Evolutionary conservation across 2,888 invertebrate species (phyloP), one percentile per base, ranked within the genome.

Genomic region (Anoplius nigerrimus): DNA sequence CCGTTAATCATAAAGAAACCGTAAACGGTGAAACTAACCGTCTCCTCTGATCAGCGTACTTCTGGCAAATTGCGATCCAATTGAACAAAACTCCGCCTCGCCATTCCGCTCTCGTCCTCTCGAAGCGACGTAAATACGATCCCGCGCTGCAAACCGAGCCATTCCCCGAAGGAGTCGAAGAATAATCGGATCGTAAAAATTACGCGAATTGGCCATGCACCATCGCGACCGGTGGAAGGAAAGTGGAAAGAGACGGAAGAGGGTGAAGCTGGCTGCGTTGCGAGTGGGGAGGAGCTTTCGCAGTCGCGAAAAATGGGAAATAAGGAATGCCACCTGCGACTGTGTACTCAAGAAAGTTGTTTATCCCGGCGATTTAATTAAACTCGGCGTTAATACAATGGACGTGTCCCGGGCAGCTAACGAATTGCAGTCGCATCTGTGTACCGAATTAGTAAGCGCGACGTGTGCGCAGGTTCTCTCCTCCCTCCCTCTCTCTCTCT

Each of bases 291-390:
- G 42, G 13, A 42, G 13, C 42, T n/a, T n/a, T 42, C 42, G 48
- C 4, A 8, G 48, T 48, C 48, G 18, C n/a, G 48, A 48, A 48
- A 48, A 48, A 48, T 18, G 48, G 18, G 48, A 4, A 34, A 34
- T 34, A 34, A 34, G 34, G 34, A 34, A 34, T 18, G 48, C 48
- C 48, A 48, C 16, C 16, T 18, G 48, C 48, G 48, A 18, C 48
- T 18, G 48, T 48, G 48, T 48, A 48, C 48, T 48, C 48, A 48
- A 48, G 48, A 48, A 63, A 66, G 57, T 78, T 78, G 76, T 78
- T 78, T 78, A 78, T 70, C 74, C 66, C 55, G 72, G 61, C 74
- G 76, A 78, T 78, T 78, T 78, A 78, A 78, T 78, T 78, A 78
- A 78, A 79, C 76, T 45, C 64, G 66, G 72, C 66, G 74, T 70